These are phyloP conservation scores for Tyria jacobaeae DNA, from an alignment of 2,888 invertebrate species.

Conservation along the genomic window DNA sequence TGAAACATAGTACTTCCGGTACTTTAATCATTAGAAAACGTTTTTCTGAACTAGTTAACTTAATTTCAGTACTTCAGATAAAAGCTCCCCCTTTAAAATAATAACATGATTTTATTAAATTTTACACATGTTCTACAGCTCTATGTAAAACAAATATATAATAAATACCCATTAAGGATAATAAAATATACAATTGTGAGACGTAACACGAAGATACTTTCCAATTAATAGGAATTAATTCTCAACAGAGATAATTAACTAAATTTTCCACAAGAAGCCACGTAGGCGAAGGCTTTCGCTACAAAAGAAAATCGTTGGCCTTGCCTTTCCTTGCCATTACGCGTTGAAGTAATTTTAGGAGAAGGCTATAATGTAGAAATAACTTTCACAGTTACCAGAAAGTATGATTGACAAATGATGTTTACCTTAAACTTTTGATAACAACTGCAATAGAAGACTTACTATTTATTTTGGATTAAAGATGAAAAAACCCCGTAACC, in stretches of 20 bases:
- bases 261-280: neutral
- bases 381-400: slow-evolving; percentile 31
- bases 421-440: neutral
- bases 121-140: neutral
- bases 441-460: too few relatives aligned
- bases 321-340: slow-evolving; percentile 15
- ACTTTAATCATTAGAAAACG: too few relatives aligned
- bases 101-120: neutral
- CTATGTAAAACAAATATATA: neutral
- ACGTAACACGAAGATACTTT: neutral
- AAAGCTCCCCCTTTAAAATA: neutral
- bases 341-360: slow-evolving; percentile 15
- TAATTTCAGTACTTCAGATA: neutral
- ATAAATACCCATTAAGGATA: neutral
- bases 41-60: neutral
- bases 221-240: neutral
- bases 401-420: slow-evolving; percentile 37
- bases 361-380: slow-evolving; percentile 14
- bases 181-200: neutral
- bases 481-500: too few relatives aligned
- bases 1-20: too few relatives aligned
- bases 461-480: too few relatives aligned
- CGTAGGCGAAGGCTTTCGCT: neutral
- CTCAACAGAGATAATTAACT: neutral
- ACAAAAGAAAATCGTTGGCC: slow-evolving; percentile 14